A percentile compares a stretch with the other conserved stretches of the same genome.
phyloP scores from a whole-genome alignment of 2,113 vertebrate species.

The Oxyruncus cristatus region DNA sequence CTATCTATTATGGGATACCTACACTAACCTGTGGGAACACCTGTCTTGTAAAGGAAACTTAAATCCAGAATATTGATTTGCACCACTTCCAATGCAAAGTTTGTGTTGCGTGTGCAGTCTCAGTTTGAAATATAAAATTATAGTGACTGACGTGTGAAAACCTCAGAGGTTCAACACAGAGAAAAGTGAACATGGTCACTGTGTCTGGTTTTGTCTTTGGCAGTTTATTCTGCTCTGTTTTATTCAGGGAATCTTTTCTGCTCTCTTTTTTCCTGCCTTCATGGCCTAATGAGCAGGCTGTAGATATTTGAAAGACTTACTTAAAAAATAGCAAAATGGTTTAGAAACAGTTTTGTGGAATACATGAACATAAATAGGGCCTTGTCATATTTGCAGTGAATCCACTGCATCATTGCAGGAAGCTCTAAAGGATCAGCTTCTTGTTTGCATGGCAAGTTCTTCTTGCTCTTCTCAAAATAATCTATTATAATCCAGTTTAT shows the following conservation, averaged over 20 bases:
- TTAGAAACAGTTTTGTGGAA: neutral
- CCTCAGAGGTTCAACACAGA: neutral
- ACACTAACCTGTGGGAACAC: neutral
- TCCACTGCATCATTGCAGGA: neutral
- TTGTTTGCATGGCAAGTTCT: neutral
- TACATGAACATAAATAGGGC: neutral
- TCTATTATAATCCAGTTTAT: neutral
- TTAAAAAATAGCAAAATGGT: neutral
- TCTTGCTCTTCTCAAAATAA: neutral
- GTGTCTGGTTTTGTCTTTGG: neutral
- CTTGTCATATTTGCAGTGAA: neutral
- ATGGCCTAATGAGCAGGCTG: neutral
- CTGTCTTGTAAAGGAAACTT: neutral
- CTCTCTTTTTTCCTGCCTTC: neutral
- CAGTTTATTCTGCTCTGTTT: neutral
- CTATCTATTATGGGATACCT: accelerated
- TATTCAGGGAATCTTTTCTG: neutral
- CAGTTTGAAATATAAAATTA: neutral
- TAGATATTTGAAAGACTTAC: neutral
- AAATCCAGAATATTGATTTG: neutral
- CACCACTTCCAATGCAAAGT: neutral
- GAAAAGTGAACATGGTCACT: neutral
- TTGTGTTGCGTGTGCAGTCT: neutral
- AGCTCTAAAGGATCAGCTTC: neutral
- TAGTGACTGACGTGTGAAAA: neutral